phyloP scores from a whole-genome alignment of 2,888 invertebrate species.

The Leptarthrus brevirostris region DNA sequence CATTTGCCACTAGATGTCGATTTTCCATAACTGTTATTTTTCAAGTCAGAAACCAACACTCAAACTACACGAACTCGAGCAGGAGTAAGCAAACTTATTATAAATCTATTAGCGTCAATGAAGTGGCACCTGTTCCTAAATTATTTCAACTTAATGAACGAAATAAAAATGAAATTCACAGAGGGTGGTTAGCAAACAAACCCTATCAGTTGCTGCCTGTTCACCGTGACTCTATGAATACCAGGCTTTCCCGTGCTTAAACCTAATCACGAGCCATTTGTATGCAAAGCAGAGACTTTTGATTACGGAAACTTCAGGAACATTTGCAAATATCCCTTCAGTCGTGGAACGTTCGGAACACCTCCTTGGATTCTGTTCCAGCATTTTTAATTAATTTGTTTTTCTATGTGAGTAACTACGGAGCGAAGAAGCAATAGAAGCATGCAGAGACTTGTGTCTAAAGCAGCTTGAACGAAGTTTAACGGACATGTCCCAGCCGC shows the following conservation, averaged over 20 bases:
- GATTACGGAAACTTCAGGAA: constrained; percentile 39
- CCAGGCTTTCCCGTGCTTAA: constrained; percentile 14
- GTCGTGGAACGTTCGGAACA: not conserved
- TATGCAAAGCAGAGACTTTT: constrained; percentile 47
- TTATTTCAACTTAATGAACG: constrained; percentile 39
- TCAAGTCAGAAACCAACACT: too few relatives aligned
- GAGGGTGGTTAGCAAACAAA: constrained; percentile 2
- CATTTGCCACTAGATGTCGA: too few relatives aligned
- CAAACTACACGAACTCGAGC: too few relatives aligned
- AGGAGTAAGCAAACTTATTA: constrained; percentile 12
- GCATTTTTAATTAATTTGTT: constrained; percentile 46
- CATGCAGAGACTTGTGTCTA: constrained; percentile 13
- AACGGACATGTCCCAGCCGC: not conserved
- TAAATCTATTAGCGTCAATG: constrained; percentile 39
- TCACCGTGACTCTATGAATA: constrained; percentile 2
- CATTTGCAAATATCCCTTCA: constrained; percentile 6
- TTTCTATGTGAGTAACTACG: constrained; percentile 17
- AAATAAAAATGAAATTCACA: not conserved
- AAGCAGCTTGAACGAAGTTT: constrained; percentile 7
- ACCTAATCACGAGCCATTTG: constrained; percentile 46
- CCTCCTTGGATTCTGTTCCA: constrained; percentile 12
- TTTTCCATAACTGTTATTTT: too few relatives aligned
- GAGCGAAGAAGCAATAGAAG: not conserved
- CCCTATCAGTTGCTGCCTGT: constrained; percentile 3
- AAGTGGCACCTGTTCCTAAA: constrained; percentile 36